Conservation (phyloP, 2,888 invertebrate genomes). For the Tachina grossa region DNA sequence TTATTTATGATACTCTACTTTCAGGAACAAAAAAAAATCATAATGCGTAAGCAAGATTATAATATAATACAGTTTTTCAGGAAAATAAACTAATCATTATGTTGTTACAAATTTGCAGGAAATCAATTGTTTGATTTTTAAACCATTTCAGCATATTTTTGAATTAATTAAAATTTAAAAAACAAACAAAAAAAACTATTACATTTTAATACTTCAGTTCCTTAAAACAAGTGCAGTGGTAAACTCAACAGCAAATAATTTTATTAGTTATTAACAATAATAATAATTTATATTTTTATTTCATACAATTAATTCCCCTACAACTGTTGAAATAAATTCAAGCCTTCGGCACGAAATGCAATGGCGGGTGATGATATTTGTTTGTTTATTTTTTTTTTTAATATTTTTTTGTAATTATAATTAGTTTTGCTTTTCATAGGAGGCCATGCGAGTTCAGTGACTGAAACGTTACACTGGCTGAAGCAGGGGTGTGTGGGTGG, state of each 20-base stretch:
- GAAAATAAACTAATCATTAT: neutral
- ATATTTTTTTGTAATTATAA: neutral
- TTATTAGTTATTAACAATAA: neutral
- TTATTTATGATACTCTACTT: too few relatives aligned
- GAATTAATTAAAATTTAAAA: neutral
- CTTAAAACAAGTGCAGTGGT: slow-evolving; percentile 13
- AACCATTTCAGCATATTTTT: neutral
- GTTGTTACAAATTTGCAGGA: neutral
- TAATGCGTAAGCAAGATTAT: too few relatives aligned
- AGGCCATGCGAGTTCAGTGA: slow-evolving; percentile 68
- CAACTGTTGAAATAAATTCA: slow-evolving; percentile 23
- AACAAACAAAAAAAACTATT: neutral
- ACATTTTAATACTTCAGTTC: neutral
- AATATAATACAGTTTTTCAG: neutral
- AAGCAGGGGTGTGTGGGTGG: neutral
- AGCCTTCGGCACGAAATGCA: slow-evolving; percentile 60
- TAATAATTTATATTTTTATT: slow-evolving; percentile 34
- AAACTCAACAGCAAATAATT: neutral
- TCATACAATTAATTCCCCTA: slow-evolving; percentile 44
- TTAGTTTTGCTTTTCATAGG: slow-evolving; percentile 13
- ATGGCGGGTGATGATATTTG: slow-evolving; percentile 36
- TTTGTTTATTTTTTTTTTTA: slow-evolving; percentile 3
- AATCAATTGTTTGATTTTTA: neutral
- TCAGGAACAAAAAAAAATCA: too few relatives aligned
- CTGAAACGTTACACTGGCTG: slow-evolving; percentile 53